Evolutionary conservation across 2,113 vertebrate species (phyloP).

Genomic region (Seriola rivoliana): DNA sequence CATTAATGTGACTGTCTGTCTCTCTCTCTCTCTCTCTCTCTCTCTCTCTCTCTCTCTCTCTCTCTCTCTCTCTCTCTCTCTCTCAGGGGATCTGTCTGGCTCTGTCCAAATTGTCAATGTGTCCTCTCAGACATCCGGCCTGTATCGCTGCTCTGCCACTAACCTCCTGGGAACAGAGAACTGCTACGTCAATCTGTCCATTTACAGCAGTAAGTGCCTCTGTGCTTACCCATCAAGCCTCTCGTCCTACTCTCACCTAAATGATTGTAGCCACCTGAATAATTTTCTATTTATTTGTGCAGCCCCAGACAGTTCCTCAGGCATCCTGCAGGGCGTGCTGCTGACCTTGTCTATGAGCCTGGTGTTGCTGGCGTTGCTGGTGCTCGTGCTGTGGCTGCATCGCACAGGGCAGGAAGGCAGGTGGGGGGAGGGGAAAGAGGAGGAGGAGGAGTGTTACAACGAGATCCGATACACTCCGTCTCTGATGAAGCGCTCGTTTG

Average conservation of each 20-base stretch:
- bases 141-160: conserved; percentile 86
- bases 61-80: not conserved
- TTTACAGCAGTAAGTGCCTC: conserved; percentile 78
- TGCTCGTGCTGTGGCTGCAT: conserved; percentile 84
- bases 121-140: conserved; percentile 80
- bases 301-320: conserved; percentile 72
- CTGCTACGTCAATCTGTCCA: conserved; percentile 84
- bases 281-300: not conserved
- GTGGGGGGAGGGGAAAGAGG: conserved; percentile 64
- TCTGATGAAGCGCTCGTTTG: conserved; percentile 84
- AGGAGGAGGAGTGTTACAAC: conserved; percentile 78
- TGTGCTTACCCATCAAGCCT: not conserved
- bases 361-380: conserved; percentile 81
- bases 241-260: not conserved
- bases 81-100: conserved; percentile 73
- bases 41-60: too few relatives aligned
- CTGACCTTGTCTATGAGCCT: conserved; percentile 84
- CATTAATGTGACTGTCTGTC: not conserved
- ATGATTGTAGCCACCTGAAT: not conserved
- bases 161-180: conserved; percentile 83
- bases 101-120: conserved; percentile 81
- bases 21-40: too few relatives aligned
- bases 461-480: conserved; percentile 81
- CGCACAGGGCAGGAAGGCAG: conserved; percentile 78
- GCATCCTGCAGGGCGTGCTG: conserved; percentile 82